Evolutionary conservation across 2,888 invertebrate genomes (phyloP), one percentile per base, ranked within the genome.

Genomic region (Drosophila koepferae): DNA sequence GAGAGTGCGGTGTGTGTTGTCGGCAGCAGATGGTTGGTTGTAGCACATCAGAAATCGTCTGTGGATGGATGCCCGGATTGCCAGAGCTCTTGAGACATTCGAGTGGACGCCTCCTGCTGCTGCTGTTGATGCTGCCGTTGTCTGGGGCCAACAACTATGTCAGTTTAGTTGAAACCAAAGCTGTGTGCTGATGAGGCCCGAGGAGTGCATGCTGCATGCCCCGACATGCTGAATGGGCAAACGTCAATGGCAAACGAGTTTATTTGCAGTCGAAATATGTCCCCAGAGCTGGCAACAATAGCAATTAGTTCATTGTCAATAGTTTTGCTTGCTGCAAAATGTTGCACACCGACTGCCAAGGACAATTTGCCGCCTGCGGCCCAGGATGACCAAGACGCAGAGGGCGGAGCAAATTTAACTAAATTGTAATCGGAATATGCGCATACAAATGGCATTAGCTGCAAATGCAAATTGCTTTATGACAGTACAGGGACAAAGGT

Each of bases 181-280:
- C 76, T 85, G 76, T n/a, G n/a, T 48, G 64, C 72, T 68, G 77
- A 65, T 77, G 81, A 68, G 18, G 81, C 67, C 68, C 61, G 63
- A 64, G 63, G 59, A 49, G 18, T 56, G 46, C 28, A 28, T 28
- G 38, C 46, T 23, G 46, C 16, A 46, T 18, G 55, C 36, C 28
- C 56, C 31, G 48, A 38, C 58, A 44, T 41, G 61, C 48, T 46
- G 70, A 63, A 69, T 70, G 80, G 70, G 59, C 76, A 73, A n/a
- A 56, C 72, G 56, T 55, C 55, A 51, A 72, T 74, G 67, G 65
- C 63, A 80, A n/a, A 90, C 71, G 81, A 88, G 90, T 90, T 90
- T 90, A 85, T 89, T 85, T 89, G 85, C 89, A 86, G 90, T 90
- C 90, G 81, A 88, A 90, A 88, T 89, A 86, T 90, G 81, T 90